Percentiles rank a stretch among this genome's conserved stretches.
Evolutionary conservation across 1,140 invertebrate species (phyloP).

Genomic region (Trypoxylus dichotomus): DNA sequence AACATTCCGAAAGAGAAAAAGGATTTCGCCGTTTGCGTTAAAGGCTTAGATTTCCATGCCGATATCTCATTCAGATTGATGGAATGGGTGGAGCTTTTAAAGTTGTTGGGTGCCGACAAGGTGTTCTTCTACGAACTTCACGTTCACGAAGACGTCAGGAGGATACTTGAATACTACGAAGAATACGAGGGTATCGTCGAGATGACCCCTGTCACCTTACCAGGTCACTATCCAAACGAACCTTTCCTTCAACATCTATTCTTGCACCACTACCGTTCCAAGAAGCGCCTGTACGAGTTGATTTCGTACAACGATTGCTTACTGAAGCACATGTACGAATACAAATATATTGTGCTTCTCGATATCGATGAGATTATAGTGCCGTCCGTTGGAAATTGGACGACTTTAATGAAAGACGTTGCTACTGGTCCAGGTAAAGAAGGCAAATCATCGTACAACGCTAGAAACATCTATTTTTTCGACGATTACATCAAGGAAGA

Average conservation of each 20-base stretch:
- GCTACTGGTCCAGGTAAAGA: slow-evolving; percentile 65
- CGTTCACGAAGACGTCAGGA: slow-evolving; percentile 88
- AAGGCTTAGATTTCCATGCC: slow-evolving; percentile 87
- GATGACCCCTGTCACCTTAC: slow-evolving; percentile 81
- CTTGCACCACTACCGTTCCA: slow-evolving; percentile 81
- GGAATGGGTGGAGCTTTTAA: slow-evolving; percentile 89
- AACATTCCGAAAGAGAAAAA: slow-evolving; percentile 64
- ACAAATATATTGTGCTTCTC: slow-evolving; percentile 84
- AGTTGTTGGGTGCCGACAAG: slow-evolving; percentile 84
- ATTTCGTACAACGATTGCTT: slow-evolving; percentile 96
- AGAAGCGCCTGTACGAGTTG: slow-evolving; percentile 90
- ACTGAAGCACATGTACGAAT: slow-evolving; percentile 86
- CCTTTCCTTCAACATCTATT: slow-evolving; percentile 85
- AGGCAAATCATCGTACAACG: slow-evolving; percentile 78
- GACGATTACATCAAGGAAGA: slow-evolving; percentile 79
- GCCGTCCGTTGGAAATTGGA: slow-evolving; percentile 81
- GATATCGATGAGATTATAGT: slow-evolving; percentile 95
- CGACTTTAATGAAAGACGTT: slow-evolving; percentile 67
- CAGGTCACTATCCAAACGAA: slow-evolving; percentile 86
- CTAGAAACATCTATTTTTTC: slow-evolving; percentile 90
- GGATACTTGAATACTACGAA: slow-evolving; percentile 81
- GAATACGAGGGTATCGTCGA: slow-evolving; percentile 62
- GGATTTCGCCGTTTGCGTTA: slow-evolving; percentile 91
- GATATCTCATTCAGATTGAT: slow-evolving; percentile 83
- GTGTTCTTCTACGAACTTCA: slow-evolving; percentile 89